Percentiles rank a stretch among this genome's conserved stretches.
Conservation (phyloP, 2,113 vertebrate genomes). For the Pygoscelis adeliae region DNA sequence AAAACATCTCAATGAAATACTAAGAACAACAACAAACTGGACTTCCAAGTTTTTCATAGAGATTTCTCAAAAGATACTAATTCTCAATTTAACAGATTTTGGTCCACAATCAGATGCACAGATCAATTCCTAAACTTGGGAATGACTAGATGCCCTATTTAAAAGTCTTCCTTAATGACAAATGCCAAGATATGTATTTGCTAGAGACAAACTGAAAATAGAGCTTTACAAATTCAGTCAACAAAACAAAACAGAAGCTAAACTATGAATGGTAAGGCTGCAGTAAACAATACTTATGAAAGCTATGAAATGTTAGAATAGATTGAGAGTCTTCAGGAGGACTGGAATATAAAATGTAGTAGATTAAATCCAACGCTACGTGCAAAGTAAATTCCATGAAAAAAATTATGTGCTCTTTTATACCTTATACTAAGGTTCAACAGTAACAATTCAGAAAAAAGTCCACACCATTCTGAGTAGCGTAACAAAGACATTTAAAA, state of each 20-base stretch:
- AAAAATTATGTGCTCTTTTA: neutral
- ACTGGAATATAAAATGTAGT: neutral
- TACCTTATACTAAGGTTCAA: neutral
- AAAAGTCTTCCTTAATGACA: neutral
- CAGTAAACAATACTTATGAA: neutral
- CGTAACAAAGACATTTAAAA: neutral
- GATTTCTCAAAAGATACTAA: neutral
- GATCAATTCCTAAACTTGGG: neutral
- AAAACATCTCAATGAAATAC: neutral
- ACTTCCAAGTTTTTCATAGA: neutral
- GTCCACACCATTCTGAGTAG: neutral
- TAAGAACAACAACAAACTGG: neutral
- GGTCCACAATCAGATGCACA: neutral
- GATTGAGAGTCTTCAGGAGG: neutral
- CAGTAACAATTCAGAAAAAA: neutral
- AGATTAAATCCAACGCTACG: neutral
- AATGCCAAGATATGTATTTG: neutral
- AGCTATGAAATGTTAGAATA: neutral
- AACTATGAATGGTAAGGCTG: neutral
- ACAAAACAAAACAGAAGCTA: neutral
- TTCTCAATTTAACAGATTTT: neutral
- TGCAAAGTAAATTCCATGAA: neutral
- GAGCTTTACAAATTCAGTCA: neutral
- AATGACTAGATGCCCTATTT: neutral
- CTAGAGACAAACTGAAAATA: neutral